Evolutionary conservation across 2,888 invertebrate genomes (phyloP).

Genomic region (Agrotis ipsilon): DNA sequence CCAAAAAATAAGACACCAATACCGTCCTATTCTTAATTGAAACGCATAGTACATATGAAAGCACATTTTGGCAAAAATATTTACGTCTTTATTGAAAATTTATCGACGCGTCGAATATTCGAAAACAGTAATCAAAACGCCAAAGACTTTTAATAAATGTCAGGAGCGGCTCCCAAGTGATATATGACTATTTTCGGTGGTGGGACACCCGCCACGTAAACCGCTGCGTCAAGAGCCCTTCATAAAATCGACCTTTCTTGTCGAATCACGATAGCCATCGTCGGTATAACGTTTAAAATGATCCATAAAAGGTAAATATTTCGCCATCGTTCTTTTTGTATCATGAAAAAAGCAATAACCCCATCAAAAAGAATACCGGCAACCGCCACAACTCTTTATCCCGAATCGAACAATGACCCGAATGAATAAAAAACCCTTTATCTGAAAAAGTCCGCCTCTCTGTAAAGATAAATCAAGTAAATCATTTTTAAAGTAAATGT

Average conservation of each 20-base stretch:
- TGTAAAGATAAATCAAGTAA: conserved; percentile 54
- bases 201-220: conserved; percentile 75
- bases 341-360: conserved; percentile 43
- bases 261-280: conserved; percentile 74
- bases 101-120: conserved; percentile 63
- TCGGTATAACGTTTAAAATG: conserved; percentile 71
- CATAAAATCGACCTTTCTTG: conserved; percentile 77
- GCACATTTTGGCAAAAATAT: conserved; percentile 41
- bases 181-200: conserved; percentile 79
- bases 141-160: conserved; percentile 84
- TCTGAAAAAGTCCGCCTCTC: conserved; percentile 44
- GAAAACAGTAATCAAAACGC: conserved; percentile 76
- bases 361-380: conserved; percentile 31
- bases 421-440: conserved; percentile 53
- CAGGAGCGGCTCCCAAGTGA: conserved; percentile 78
- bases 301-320: conserved; percentile 66
- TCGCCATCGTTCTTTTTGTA: conserved; percentile 53
- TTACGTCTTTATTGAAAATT: conserved; percentile 60
- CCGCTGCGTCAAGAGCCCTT: conserved; percentile 81
- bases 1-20: no score
- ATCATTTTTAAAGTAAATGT: conserved; percentile 55
- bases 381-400: conserved; percentile 45
- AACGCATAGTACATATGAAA: conserved; percentile 4
- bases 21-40: no score
- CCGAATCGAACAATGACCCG: conserved; percentile 49